phyloP scores from a whole-genome alignment of 2,113 vertebrate species.

The Rhabdomys dilectus region DNA sequence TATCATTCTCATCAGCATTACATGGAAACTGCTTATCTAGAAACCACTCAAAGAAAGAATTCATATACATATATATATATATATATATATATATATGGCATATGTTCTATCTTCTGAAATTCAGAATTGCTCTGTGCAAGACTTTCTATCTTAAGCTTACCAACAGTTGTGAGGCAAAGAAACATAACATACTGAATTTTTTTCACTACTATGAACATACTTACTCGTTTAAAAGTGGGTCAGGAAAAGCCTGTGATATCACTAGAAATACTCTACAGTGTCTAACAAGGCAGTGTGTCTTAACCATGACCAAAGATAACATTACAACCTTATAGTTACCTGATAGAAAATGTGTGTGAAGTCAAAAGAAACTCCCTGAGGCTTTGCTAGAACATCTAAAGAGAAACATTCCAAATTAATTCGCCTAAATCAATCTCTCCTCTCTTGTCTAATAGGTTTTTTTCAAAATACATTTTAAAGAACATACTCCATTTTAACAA shows the following conservation, averaged over 20 bases:
- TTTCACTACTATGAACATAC: conserved; percentile 53
- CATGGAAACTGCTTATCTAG: conserved; percentile 26
- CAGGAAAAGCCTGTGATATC: conserved; percentile 66
- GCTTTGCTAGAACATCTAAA: not conserved
- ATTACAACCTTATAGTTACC: conserved; percentile 39
- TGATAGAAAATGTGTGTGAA: conserved; percentile 38
- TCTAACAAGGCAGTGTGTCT: conserved; percentile 52
- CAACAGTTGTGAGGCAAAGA: conserved; percentile 61
- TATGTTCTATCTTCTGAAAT: conserved; percentile 56
- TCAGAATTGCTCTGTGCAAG: conserved; percentile 55
- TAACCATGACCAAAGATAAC: not conserved
- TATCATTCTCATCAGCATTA: not conserved
- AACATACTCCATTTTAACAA: not conserved
- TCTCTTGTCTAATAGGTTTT: conserved; percentile 42
- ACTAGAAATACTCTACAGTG: conserved; percentile 47
- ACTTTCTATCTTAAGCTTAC: conserved; percentile 62
- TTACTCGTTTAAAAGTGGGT: conserved; percentile 74
- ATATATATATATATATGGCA: not conserved
- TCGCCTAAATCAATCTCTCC: conserved; percentile 18
- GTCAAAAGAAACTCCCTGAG: conserved; percentile 22
- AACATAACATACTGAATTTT: conserved; percentile 8
- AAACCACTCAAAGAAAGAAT: conserved; percentile 38
- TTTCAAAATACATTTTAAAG: not conserved
- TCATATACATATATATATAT: not conserved
- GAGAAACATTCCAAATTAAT: conserved; percentile 43